These are phyloP conservation scores for Astyanax mexicanus DNA, from an alignment of 2,797 vertebrate species.

Conservation along the genomic window DNA sequence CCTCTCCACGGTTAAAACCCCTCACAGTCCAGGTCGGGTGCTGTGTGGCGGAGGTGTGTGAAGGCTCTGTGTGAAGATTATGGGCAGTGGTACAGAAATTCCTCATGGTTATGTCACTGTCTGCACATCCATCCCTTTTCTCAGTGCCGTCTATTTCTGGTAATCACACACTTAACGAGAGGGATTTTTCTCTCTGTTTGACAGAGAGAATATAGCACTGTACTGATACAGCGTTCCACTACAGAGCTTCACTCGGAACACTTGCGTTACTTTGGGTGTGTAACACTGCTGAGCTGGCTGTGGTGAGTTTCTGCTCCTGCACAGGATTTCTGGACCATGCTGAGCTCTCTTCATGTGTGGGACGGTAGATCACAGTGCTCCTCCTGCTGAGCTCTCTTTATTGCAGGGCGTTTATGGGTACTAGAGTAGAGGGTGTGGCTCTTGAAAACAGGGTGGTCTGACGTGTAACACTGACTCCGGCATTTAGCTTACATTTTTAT, in stretches of 20 bases:
- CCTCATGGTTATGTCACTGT: slow-evolving; percentile 9
- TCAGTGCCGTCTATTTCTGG: background rate
- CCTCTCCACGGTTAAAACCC: background rate
- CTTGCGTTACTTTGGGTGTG: background rate
- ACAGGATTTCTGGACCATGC: background rate
- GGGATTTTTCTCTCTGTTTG: background rate
- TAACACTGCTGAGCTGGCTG: background rate
- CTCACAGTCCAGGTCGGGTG: background rate
- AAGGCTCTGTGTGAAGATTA: slow-evolving; percentile 20
- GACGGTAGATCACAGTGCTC: background rate
- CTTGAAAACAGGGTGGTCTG: slow-evolving; percentile 24
- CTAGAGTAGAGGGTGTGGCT: slow-evolving; percentile 38
- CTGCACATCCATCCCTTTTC: background rate
- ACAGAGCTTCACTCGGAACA: slow-evolving; percentile 2
- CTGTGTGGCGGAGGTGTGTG: slow-evolving; percentile 11
- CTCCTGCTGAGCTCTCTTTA: slow-evolving; percentile 59
- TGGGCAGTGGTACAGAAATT: slow-evolving; percentile 35
- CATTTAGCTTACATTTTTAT: too few species aligned
- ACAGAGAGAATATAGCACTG: slow-evolving; percentile 3
- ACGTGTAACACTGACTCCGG: slow-evolving; percentile 7
- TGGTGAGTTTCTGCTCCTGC: too few species aligned
- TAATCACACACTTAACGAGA: background rate
- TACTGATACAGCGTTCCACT: background rate
- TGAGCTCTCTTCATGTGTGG: slow-evolving; percentile 25
- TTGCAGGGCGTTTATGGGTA: slow-evolving; percentile 68